Conservation (phyloP, 2,888 invertebrate genomes). For the Leptinotarsa peninsularis region DNA sequence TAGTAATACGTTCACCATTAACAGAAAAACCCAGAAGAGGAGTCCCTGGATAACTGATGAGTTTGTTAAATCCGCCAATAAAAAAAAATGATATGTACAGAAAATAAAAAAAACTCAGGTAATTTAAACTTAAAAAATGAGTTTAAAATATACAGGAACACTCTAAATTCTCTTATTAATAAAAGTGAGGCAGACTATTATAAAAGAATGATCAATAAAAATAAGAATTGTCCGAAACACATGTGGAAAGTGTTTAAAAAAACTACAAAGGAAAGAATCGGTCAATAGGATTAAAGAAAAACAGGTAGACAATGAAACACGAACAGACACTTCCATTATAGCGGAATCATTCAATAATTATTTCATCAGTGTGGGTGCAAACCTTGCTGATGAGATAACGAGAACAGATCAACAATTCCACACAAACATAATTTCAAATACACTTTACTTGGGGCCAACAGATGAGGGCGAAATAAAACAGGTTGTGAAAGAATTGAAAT, state of each 20-base stretch:
- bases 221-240: slow-evolving; percentile 23
- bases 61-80: background rate
- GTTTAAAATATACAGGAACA: background rate
- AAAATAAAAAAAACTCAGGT: background rate
- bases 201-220: slow-evolving; percentile 9
- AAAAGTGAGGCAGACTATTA: slow-evolving; percentile 13
- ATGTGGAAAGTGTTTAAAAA: background rate
- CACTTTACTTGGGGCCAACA: slow-evolving; percentile 11
- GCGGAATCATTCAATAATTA: slow-evolving; percentile 18
- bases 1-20: too few relatives aligned
- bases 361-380: slow-evolving; percentile 13
- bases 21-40: too few relatives aligned
- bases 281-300: slow-evolving; percentile 15
- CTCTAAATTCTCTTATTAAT: slow-evolving; percentile 7
- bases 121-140: slow-evolving; percentile 5
- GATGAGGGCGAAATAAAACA: slow-evolving; percentile 10
- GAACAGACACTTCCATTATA: slow-evolving; percentile 18
- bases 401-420: slow-evolving; percentile 5
- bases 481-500: slow-evolving; percentile 17
- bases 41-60: background rate
- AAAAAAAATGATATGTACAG: slow-evolving; percentile 8
- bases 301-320: slow-evolving; percentile 13
- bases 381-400: slow-evolving; percentile 2
- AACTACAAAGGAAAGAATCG: background rate
- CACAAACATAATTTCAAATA: slow-evolving; percentile 6